Evolutionary conservation across 1,140 invertebrate genomes (phyloP).

Genomic region (Orius insidiosus): DNA sequence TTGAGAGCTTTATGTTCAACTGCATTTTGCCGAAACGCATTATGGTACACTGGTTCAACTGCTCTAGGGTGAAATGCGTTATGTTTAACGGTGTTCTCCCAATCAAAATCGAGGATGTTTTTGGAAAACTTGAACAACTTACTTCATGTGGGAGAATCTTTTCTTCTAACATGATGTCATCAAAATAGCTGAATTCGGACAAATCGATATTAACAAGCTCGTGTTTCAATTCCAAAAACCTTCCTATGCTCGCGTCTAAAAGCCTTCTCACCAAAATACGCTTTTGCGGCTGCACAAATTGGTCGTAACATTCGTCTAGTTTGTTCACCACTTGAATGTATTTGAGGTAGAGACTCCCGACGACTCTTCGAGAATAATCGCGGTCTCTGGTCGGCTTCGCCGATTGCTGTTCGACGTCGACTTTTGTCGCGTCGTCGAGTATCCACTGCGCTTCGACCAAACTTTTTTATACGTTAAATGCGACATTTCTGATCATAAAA

Average conservation of each 20-base stretch:
- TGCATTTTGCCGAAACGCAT: too few relatives aligned
- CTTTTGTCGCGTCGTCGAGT: conserved; percentile 41
- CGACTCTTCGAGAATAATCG: conserved; percentile 31
- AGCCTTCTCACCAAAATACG: conserved; percentile 56
- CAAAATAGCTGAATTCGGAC: conserved; percentile 72
- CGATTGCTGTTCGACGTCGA: conserved; percentile 42
- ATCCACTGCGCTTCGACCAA: conserved; percentile 41
- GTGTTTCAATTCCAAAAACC: conserved; percentile 59
- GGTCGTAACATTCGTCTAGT: conserved; percentile 69
- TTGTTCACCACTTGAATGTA: conserved; percentile 58
- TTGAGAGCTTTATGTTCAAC: too few relatives aligned
- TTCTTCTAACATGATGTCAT: conserved; percentile 46
- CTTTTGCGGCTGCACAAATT: conserved; percentile 84
- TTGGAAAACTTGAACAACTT: conserved; percentile 17
- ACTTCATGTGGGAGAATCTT: conserved; percentile 32
- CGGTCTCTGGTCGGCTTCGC: conserved; percentile 40
- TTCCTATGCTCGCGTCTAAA: conserved; percentile 57
- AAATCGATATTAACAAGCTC: conserved; percentile 73
- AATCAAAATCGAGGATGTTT: too few relatives aligned
- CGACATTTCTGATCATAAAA: conserved; percentile 36
- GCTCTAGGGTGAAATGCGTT: too few relatives aligned
- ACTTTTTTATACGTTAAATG: conserved; percentile 50
- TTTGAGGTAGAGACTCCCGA: conserved; percentile 50
- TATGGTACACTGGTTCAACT: too few relatives aligned
- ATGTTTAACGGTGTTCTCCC: too few relatives aligned